Base-by-base conservation (phyloP, 2,113 vertebrate species). In the Scartelaos histophorus region DNA sequence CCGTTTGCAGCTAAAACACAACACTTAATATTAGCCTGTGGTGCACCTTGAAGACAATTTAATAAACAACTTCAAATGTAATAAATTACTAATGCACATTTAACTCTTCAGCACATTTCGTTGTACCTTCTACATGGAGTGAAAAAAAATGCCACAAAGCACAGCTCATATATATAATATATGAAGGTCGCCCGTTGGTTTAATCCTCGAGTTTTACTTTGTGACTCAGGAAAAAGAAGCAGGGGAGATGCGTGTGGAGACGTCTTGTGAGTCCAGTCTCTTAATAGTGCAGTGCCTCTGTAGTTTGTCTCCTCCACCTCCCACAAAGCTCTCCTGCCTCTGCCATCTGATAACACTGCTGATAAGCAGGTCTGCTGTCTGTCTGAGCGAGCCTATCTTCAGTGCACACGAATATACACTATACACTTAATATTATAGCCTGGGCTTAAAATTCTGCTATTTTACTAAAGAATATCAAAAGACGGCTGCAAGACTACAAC, bases 321-420 rank as follows among this genome's bases (percentile, higher is more conserved):
- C 49, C 25, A 69, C 47, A 29, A 74, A 45, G 56, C 67, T 62
- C 16, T 7, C 54, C 56, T 46, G 66, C 61, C 60, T 24, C 43
- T 35, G n/a, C 17, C 53, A 85, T 89, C 87, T 80, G 85, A 88
- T 88, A 89, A 85, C 68, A 66, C 47, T 57, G 25, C 71, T 56
- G 61, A 87, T 78, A 76, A 78, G 64, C 35, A 67, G 29, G 46
- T 81, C 69, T 75, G 17, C 67, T 54, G 57, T 67, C 58, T 25
- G 67, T 57, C 46, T 24, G 68, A 34, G 53, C 3, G 22, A 49
- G 24, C 3, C 49, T 68, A 76, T 19, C 21, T 78, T 25, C 54
- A 43, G 11, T 22, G 56, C 22, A 24, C 2, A 58, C 24, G 2
- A n/a, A 54, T 58, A 58, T 22, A 15, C 56, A 19, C 47, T 17